Percentiles rank a stretch among this genome's conserved stretches.
phyloP scores from a whole-genome alignment of 1,140 invertebrate genomes.

The Conus betulinus region DNA sequence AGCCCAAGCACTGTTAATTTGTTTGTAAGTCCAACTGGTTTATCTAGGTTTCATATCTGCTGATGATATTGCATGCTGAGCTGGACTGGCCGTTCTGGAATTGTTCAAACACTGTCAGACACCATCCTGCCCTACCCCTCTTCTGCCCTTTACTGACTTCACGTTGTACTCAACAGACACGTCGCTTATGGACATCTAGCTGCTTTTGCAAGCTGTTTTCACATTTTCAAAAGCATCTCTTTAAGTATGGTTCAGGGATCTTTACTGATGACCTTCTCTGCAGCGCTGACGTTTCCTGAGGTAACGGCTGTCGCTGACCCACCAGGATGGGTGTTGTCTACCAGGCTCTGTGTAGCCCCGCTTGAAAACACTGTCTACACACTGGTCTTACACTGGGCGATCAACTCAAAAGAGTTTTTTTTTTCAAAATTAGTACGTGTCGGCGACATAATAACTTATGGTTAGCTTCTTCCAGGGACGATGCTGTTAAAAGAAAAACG shows the following conservation, averaged over 20 bases:
- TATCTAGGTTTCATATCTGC: background rate
- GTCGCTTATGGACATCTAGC: background rate
- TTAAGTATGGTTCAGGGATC: no score
- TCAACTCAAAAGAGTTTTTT: no score
- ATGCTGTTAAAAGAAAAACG: no score
- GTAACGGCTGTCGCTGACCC: background rate
- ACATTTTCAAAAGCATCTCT: no score
- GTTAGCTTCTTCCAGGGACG: no score
- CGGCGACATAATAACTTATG: no score
- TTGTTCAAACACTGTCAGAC: background rate
- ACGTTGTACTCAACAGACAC: background rate
- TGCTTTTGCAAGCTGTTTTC: no score
- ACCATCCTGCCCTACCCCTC: background rate
- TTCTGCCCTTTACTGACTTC: background rate
- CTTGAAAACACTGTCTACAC: background rate
- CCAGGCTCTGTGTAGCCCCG: background rate
- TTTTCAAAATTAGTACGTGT: no score
- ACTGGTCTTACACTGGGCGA: no score
- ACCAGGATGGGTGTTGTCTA: background rate
- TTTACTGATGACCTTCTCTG: background rate
- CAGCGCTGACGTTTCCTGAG: background rate
- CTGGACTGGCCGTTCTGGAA: background rate
- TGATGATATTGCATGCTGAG: background rate
- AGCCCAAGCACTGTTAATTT: background rate
- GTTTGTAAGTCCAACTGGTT: background rate